Conservation (phyloP, 2,888 invertebrate species). For the Deilephila porcellus region DNA sequence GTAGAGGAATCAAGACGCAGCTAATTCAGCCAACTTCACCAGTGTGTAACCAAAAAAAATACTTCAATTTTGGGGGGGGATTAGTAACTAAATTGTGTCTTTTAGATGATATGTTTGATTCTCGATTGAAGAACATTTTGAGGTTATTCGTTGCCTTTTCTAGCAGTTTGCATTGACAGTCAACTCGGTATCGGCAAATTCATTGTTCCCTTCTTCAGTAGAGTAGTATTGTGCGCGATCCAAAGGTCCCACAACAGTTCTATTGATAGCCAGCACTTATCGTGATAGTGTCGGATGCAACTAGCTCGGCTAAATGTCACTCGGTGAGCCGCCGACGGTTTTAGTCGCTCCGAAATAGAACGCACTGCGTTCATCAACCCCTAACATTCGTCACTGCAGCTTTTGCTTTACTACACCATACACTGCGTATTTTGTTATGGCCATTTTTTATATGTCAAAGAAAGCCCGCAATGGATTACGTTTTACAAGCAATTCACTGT, state of each 20-base stretch:
- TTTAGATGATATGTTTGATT: no score
- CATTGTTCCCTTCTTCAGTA: background rate
- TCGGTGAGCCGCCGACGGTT: conserved; percentile 78
- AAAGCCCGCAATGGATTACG: conserved; percentile 35
- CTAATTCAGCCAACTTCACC: no score
- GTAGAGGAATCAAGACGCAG: no score
- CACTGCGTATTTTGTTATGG: conserved; percentile 59
- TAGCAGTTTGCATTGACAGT: no score
- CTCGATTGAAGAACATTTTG: no score
- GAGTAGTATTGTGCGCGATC: background rate
- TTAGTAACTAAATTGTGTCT: no score
- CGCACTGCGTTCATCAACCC: conserved; percentile 80
- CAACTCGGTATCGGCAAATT: background rate
- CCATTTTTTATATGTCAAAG: conserved; percentile 45
- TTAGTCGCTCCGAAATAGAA: conserved; percentile 83
- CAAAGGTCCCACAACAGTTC: conserved; percentile 21
- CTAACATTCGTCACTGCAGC: conserved; percentile 76
- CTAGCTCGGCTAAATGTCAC: conserved; percentile 82
- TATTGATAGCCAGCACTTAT: conserved; percentile 49
- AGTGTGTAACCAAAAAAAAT: no score
- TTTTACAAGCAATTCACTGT: background rate
- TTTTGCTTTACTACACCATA: conserved; percentile 58
- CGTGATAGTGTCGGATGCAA: conserved; percentile 70
- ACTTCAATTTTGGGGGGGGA: no score
- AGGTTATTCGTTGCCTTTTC: no score